Evolutionary conservation across 2,888 invertebrate genomes (phyloP).

Genomic region (Pyrochroa serraticornis): DNA sequence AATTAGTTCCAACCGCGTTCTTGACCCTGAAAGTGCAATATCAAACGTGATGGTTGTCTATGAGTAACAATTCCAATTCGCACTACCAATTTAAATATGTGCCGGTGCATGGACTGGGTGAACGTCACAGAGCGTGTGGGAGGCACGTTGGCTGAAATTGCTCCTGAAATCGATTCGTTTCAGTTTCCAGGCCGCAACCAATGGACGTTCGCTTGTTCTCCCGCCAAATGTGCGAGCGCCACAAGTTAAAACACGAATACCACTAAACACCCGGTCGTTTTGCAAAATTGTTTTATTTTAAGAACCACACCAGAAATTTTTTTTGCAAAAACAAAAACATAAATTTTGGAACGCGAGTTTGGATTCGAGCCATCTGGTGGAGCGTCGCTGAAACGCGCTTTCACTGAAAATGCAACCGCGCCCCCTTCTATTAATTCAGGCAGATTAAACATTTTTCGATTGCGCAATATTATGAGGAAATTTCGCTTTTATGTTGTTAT

Average conservation of each 20-base stretch:
- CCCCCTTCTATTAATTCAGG: neutral
- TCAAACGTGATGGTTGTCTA: too few species aligned
- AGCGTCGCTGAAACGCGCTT: neutral
- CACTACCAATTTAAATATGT: slow-evolving; percentile 1
- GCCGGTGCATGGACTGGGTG: slow-evolving; percentile 2
- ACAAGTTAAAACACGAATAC: too few species aligned
- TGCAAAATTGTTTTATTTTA: too few species aligned
- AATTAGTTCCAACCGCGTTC: too few species aligned
- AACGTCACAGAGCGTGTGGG: slow-evolving; percentile 11
- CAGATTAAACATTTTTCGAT: neutral
- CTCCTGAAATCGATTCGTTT: slow-evolving; percentile 23
- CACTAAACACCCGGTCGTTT: too few species aligned
- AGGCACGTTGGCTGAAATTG: slow-evolving; percentile 7
- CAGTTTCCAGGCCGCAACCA: slow-evolving; percentile 18
- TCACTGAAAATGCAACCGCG: slow-evolving; percentile 1
- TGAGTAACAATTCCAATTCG: too few species aligned
- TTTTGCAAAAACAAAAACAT: too few species aligned
- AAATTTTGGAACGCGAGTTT: too few species aligned
- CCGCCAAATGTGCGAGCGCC: slow-evolving; percentile 17
- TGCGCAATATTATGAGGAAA: too few species aligned
- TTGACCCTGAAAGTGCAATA: too few species aligned
- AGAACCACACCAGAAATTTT: too few species aligned
- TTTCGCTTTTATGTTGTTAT: too few species aligned
- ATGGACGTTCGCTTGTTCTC: slow-evolving; percentile 5
- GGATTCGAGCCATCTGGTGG: neutral